Conservation (phyloP, 2,888 invertebrate genomes). For the Polylopha cassiicola region DNA sequence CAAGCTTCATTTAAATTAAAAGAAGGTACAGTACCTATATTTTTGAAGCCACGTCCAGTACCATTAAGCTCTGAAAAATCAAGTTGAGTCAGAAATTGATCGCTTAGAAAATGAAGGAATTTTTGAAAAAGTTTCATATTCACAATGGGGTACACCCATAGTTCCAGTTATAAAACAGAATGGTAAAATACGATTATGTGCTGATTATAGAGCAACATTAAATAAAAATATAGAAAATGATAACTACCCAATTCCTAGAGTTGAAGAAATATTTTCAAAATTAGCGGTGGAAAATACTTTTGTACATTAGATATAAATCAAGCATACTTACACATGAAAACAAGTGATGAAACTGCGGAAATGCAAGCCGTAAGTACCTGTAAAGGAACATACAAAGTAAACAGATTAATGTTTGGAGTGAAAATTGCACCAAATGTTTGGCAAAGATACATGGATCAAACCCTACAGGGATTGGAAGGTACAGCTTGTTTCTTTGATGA, state of each 20-base stretch:
- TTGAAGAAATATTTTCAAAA: constrained; percentile 22
- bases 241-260: no score
- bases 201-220: no score
- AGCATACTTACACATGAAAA: constrained; percentile 21
- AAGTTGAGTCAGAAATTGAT: constrained; percentile 14
- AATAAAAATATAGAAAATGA: no score
- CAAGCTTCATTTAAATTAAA: constrained; percentile 19
- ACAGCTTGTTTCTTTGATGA: constrained; percentile 38
- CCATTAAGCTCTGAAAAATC: constrained; percentile 12
- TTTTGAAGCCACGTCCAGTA: constrained; percentile 14
- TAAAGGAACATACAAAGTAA: constrained; percentile 33
- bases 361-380: constrained; percentile 30
- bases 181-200: no score
- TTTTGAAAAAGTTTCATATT: constrained; percentile 17
- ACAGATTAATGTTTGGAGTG: constrained; percentile 35
- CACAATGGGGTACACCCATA: constrained; percentile 22
- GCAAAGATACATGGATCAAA: constrained; percentile 37
- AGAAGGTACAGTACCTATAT: constrained; percentile 8
- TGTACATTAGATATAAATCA: constrained; percentile 22
- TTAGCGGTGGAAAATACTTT: constrained; percentile 19
- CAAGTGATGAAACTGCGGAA: constrained; percentile 12
- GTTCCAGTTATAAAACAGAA: constrained; percentile 20
- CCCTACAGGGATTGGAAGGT: constrained; percentile 30
- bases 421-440: constrained; percentile 32
- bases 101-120: constrained; percentile 12